Evolutionary conservation across 2,888 invertebrate genomes (phyloP).

Genomic region (Pandemis heparana): DNA sequence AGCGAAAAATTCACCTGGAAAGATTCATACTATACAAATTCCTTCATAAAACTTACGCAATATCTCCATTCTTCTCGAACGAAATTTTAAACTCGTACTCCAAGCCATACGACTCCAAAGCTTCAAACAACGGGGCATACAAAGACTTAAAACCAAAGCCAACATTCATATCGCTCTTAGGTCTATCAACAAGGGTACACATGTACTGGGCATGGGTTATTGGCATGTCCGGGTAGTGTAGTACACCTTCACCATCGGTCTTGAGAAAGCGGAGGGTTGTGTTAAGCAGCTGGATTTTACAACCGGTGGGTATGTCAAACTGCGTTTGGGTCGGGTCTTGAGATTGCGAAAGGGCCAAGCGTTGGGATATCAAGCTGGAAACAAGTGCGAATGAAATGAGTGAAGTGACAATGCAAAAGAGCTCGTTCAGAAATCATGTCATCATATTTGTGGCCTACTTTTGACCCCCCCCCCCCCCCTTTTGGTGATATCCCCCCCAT

Average conservation of each 20-base stretch:
- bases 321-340: not conserved
- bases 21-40: no score
- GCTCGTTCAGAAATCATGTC: no score
- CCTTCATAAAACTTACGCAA: constrained; percentile 44
- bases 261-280: constrained; percentile 59
- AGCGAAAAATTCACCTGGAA: no score
- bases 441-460: no score
- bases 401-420: no score
- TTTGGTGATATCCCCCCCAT: no score
- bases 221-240: constrained; percentile 57
- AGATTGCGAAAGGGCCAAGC: constrained; percentile 22
- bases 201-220: constrained; percentile 51
- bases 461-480: no score
- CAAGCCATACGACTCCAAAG: constrained; percentile 46
- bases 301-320: constrained; percentile 30
- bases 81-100: constrained; percentile 46
- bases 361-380: constrained; percentile 28
- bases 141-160: constrained; percentile 49
- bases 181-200: constrained; percentile 48
- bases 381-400: not conserved
- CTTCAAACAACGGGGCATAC: constrained; percentile 56
- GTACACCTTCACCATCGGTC: constrained; percentile 46
- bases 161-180: constrained; percentile 38
- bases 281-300: constrained; percentile 55
- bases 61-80: constrained; percentile 20